Conservation (phyloP, 1,140 invertebrate species). For the Lanistes nyassanus region DNA sequence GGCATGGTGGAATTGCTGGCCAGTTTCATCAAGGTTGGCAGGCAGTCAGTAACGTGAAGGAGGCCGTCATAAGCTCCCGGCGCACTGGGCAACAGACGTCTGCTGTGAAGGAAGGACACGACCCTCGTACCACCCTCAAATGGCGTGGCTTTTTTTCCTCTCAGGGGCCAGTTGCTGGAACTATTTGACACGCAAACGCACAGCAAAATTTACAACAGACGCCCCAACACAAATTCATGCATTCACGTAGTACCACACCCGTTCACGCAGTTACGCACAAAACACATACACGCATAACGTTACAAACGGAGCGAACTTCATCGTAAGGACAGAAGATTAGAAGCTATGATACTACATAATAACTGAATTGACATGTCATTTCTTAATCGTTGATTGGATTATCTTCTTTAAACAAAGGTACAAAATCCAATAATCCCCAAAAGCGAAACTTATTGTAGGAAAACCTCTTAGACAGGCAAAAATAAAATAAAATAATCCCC, state of each 20-base stretch:
- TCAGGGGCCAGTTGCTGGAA: slow-evolving; percentile 14
- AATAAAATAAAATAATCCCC: too few relatives aligned
- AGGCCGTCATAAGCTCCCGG: not conserved
- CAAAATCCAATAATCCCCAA: too few relatives aligned
- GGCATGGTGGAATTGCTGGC: too few relatives aligned
- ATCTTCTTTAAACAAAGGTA: not conserved
- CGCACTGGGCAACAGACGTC: not conserved
- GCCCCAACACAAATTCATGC: not conserved
- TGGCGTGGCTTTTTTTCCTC: slow-evolving; percentile 9
- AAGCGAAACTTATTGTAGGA: too few relatives aligned
- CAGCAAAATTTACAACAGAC: not conserved
- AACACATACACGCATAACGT: not conserved
- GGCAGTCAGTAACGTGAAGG: slow-evolving; percentile 7
- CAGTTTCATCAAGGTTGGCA: too few relatives aligned
- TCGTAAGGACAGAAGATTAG: not conserved
- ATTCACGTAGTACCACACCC: not conserved
- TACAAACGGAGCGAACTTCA: too few relatives aligned
- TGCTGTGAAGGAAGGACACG: slow-evolving; percentile 9
- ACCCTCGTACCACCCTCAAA: slow-evolving; percentile 17
- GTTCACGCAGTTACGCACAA: too few relatives aligned
- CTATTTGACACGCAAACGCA: not conserved
- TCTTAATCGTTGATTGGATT: too few relatives aligned
- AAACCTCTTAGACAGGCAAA: too few relatives aligned
- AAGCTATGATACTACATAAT: not conserved
- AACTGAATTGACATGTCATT: too few relatives aligned